phyloP scores from a whole-genome alignment of 2,888 invertebrate genomes.

The Nephrotoma flavescens region DNA sequence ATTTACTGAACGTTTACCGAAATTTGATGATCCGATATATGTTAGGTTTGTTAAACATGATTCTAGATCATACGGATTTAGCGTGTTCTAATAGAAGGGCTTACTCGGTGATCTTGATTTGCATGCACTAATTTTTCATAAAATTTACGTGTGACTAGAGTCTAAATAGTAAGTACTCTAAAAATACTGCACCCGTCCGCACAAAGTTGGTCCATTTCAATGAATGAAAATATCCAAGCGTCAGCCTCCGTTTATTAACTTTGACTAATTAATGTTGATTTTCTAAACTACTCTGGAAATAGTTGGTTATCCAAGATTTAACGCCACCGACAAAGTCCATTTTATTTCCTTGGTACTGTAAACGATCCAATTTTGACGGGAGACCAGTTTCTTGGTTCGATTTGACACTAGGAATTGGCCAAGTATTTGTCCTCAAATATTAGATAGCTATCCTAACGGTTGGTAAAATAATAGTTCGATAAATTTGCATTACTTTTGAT shows the following conservation, averaged over 20 bases:
- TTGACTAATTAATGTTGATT: constrained; percentile 20
- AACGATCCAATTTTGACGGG: too few species aligned
- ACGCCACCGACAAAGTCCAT: constrained; percentile 40
- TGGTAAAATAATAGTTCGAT: constrained; percentile 93
- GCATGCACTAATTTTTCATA: constrained; percentile 43
- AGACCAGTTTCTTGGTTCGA: too few species aligned
- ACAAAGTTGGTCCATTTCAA: constrained; percentile 91
- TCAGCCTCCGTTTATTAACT: constrained; percentile 32
- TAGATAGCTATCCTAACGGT: constrained; percentile 88
- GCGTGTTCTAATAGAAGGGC: constrained; percentile 73
- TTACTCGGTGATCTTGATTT: constrained; percentile 51
- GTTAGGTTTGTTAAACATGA: too few species aligned
- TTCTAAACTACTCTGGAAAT: constrained; percentile 23
- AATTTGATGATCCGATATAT: too few species aligned
- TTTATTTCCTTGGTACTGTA: too few species aligned
- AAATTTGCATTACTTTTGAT: constrained; percentile 96
- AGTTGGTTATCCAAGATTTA: constrained; percentile 26
- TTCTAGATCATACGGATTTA: constrained; percentile 78
- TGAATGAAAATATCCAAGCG: constrained; percentile 81
- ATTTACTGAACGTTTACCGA: too few species aligned
- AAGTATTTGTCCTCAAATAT: too few species aligned
- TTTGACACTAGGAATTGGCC: constrained; percentile 32
- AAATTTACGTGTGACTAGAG: constrained; percentile 68
- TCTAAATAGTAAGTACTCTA: constrained; percentile 90
- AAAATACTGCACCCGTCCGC: constrained; percentile 64